Percentiles rank a stretch among this genome's conserved stretches.
Evolutionary conservation across 2,888 invertebrate genomes (phyloP).

Genomic region (Apomyelois bistriatella): DNA sequence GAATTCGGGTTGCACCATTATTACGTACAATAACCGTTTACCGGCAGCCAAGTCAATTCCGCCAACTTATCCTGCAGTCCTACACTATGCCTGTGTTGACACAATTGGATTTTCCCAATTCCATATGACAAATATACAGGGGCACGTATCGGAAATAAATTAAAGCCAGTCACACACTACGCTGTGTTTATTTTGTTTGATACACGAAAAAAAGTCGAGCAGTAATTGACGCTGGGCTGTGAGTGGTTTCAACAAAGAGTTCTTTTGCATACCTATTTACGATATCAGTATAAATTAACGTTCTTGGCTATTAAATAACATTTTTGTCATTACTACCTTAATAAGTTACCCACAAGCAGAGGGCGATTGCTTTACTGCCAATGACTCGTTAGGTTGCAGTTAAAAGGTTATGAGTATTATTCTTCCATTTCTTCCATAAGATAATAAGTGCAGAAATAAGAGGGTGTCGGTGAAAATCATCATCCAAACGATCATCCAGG

Average conservation of each 20-base stretch:
- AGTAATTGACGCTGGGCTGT: constrained; percentile 7
- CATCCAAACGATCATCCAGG: no score
- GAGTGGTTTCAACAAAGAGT: constrained; percentile 1
- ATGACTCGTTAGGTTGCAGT: no score
- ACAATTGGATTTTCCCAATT: constrained; percentile 64
- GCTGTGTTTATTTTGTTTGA: constrained; percentile 33
- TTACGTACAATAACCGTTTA: constrained; percentile 59
- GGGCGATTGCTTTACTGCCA: no score
- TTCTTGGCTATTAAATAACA: neutral
- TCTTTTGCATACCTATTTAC: neutral
- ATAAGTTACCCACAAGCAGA: no score
- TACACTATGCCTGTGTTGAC: constrained; percentile 40
- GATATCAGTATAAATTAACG: neutral
- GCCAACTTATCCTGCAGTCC: constrained; percentile 42
- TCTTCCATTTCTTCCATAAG: no score
- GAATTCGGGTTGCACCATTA: constrained; percentile 47
- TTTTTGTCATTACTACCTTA: neutral
- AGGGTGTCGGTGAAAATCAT: no score
- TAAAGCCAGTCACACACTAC: constrained; percentile 37
- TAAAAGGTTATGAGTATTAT: no score
- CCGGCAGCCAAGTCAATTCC: constrained; percentile 57
- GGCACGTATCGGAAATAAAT: constrained; percentile 48
- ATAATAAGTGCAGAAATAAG: no score
- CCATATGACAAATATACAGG: constrained; percentile 46
- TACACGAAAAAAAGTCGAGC: constrained; percentile 28